Evolutionary conservation across 2,797 vertebrate genomes (phyloP), one percentile per base, ranked within the genome.

Genomic region (Ctenosaura bakeri): DNA sequence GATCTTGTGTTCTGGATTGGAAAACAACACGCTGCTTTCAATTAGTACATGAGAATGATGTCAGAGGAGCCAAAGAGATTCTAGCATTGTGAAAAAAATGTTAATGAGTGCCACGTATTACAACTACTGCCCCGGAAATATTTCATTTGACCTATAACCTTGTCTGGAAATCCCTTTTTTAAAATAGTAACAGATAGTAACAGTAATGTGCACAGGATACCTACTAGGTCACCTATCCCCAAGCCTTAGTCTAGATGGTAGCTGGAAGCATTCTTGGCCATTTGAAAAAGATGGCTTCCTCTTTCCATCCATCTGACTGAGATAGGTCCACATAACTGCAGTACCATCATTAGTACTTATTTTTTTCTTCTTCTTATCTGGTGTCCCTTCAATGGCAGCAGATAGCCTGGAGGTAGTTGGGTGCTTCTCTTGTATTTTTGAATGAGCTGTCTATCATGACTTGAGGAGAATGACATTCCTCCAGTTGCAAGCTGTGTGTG

Each of bases 21-120:
- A 8, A 86, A 73, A 24, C 16, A 85, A 35, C 1, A 26, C 85
- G 10, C 46, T 90, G 87, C 74, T 94, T 79, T 5, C 0, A 82
- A 73, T 90, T 89, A 92, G 52, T 80, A 16, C 84, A 29, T 18
- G 2, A 50, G 77, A 14, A 88, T 91, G 89, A 92, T 71, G 52
- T 91, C 86, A 90, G n/a, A 0, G 1, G 86, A n/a, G 0, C 91
- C 26, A 3, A 74, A 76, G 24, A 1, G 0, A 18, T 87, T 18
- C 35, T 32, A 13, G 7, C 16, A 0, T 6, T 87, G 89, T 86
- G 90, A 93, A 87, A 50, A 26, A 42, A 90, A 46, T 46, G 66
- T 50, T 79, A 0, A 8, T 62, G 56, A 86, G 18, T 85, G 69
- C 8, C 66, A 74, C 38, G 87, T 26, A 0, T 10, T 66, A 0